Evolutionary conservation across 2,113 vertebrate genomes (phyloP).

Genomic region (Paedocypris sp.): DNA sequence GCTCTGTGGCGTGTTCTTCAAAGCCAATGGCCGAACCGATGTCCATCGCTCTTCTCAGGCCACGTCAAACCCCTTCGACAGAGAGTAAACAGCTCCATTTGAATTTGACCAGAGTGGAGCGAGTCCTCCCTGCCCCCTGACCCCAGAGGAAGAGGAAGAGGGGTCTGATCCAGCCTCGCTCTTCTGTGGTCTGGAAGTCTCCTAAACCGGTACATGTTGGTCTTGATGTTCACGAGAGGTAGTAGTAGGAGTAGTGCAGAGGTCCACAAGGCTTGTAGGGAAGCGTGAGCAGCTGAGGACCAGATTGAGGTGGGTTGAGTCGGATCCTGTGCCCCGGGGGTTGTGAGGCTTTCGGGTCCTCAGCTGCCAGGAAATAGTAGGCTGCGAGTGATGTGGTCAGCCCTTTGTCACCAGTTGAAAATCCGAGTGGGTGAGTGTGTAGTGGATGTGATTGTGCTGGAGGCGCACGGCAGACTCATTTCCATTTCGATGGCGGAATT

Average conservation of each 20-base stretch:
- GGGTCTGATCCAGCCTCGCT: constrained; percentile 23
- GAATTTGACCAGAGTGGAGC: constrained; percentile 44
- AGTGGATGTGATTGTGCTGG: constrained; percentile 34
- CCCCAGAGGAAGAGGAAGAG: constrained; percentile 22
- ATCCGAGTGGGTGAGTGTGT: constrained; percentile 40
- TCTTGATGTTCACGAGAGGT: too few species aligned
- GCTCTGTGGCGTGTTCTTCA: constrained; percentile 50
- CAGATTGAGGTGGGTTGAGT: constrained; percentile 47
- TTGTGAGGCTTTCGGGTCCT: constrained; percentile 54
- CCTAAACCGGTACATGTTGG: constrained; percentile 36
- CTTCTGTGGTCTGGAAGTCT: constrained; percentile 38
- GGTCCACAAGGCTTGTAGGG: too few species aligned
- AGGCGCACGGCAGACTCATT: background rate
- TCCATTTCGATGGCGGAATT: background rate
- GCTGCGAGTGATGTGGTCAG: constrained; percentile 87
- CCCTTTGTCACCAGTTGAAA: constrained; percentile 73
- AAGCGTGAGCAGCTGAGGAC: constrained; percentile 58
- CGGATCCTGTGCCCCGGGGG: constrained; percentile 34
- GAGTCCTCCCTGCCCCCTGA: constrained; percentile 25
- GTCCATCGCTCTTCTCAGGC: constrained; percentile 41
- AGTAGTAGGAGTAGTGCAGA: too few species aligned
- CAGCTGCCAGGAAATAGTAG: constrained; percentile 71
- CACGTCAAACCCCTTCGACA: constrained; percentile 41
- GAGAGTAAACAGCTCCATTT: constrained; percentile 55
- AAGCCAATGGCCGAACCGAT: constrained; percentile 55